Evolutionary conservation across 2,113 vertebrate genomes (phyloP).

Genomic region (Aegotheles bennettii): DNA sequence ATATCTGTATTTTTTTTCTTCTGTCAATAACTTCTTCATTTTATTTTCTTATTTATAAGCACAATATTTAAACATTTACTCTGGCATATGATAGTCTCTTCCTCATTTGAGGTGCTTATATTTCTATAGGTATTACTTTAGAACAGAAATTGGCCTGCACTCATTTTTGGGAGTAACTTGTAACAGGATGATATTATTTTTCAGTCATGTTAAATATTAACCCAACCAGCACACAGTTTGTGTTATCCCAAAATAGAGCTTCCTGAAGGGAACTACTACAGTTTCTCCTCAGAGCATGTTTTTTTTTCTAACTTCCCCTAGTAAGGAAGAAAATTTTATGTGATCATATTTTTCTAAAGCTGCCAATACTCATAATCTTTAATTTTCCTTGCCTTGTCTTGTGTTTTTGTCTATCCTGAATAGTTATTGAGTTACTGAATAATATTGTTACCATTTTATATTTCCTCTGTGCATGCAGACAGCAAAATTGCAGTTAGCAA

Average conservation of each 20-base stretch:
- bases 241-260: constrained; percentile 4
- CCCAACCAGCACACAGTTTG: constrained; percentile 9
- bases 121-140: not conserved
- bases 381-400: not conserved
- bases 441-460: not conserved
- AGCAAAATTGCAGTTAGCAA: not conserved
- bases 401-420: not conserved
- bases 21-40: not conserved
- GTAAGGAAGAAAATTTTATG: not conserved
- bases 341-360: not conserved
- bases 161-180: not conserved
- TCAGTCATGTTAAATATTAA: constrained; percentile 48
- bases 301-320: not conserved
- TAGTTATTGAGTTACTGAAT: not conserved
- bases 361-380: not conserved
- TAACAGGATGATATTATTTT: not conserved
- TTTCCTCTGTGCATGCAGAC: not conserved
- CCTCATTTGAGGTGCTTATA: not conserved
- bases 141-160: not conserved
- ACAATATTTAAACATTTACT: not conserved
- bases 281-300: not conserved
- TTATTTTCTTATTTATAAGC: not conserved
- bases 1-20: not conserved
- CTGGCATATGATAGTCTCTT: not conserved
- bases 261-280: not conserved